These are phyloP conservation scores for Eubucco bourcierii DNA, from an alignment of 2,113 vertebrate species.

Conservation along the genomic window DNA sequence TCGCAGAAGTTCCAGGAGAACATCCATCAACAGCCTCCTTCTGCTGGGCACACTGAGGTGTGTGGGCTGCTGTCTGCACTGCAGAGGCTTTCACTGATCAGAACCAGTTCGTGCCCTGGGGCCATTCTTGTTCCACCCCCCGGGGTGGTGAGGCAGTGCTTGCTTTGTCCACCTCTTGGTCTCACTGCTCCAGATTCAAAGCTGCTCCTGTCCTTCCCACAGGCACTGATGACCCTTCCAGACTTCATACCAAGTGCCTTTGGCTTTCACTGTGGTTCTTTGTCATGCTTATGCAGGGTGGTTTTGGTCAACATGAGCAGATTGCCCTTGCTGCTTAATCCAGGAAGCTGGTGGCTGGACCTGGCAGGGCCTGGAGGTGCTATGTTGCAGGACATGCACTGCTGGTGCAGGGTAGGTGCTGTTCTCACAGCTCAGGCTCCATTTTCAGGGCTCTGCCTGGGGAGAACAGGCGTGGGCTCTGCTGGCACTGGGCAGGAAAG, in stretches of 20 bases:
- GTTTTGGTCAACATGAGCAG: fast-evolving
- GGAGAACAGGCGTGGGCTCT: not conserved
- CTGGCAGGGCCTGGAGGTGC: not conserved
- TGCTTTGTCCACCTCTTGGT: constrained; percentile 16
- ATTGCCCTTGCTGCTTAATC: not conserved
- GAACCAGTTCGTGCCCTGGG: not conserved
- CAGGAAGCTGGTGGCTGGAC: not conserved
- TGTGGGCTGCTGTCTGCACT: not conserved
- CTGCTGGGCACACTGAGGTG: not conserved
- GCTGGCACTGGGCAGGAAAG: fast-evolving
- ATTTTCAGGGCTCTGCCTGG: not conserved
- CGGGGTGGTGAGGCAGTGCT: not conserved
- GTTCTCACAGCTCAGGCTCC: not conserved
- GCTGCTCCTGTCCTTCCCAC: not conserved
- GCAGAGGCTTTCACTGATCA: not conserved
- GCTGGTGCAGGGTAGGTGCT: not conserved
- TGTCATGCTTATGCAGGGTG: not conserved
- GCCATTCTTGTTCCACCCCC: not conserved
- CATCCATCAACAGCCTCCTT: not conserved
- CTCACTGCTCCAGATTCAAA: not conserved
- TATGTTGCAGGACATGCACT: not conserved
- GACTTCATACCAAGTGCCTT: not conserved
- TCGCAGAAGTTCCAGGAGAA: not conserved
- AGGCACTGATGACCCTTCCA: constrained; percentile 23
- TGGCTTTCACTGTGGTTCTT: not conserved